Percentiles rank a stretch among this genome's conserved stretches.
phyloP scores from a whole-genome alignment of 2,888 invertebrate genomes.

The Agrochola litura region DNA sequence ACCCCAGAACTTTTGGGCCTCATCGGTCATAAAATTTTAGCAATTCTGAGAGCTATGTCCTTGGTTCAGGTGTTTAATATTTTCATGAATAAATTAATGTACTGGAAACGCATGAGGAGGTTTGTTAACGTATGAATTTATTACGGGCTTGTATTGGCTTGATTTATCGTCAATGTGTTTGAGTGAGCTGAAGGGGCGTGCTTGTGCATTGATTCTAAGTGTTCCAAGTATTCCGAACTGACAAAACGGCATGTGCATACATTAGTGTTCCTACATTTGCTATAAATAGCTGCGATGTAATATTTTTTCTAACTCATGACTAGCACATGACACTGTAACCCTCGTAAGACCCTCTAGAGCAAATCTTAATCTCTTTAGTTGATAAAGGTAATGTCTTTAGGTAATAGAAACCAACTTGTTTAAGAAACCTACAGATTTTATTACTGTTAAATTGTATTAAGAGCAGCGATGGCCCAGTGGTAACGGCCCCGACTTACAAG shows the following conservation, averaged over 20 bases:
- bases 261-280: constrained; percentile 15
- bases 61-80: neutral
- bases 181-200: constrained; percentile 39
- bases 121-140: neutral
- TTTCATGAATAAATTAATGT: neutral
- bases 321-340: neutral
- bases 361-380: neutral
- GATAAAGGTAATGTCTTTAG: too few species aligned
- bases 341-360: neutral
- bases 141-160: neutral
- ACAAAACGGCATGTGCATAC: constrained; percentile 14
- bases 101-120: neutral
- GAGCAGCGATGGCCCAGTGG: too few species aligned
- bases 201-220: constrained; percentile 49
- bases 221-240: constrained; percentile 22
- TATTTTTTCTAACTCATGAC: neutral
- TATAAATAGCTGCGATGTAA: neutral
- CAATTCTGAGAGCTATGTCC: neutral
- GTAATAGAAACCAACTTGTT: neutral
- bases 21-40: neutral
- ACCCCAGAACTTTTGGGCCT: neutral
- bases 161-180: constrained; percentile 24
- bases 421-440: neutral
- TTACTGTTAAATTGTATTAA: neutral
- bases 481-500: too few species aligned